These are phyloP conservation scores for Gallinago stenura DNA, from an alignment of 2,797 vertebrate genomes.

Conservation along the genomic window DNA sequence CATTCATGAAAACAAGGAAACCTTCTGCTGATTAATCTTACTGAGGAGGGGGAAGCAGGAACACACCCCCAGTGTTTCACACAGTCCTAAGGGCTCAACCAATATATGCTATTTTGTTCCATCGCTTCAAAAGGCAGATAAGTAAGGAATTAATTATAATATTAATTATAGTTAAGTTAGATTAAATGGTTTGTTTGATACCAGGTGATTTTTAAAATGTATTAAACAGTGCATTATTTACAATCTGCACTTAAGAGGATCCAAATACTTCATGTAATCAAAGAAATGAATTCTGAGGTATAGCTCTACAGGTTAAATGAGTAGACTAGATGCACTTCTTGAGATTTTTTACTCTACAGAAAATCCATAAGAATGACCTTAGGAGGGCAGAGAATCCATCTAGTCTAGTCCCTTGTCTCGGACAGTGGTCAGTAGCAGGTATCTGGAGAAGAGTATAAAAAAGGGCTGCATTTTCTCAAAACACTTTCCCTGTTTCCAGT, in stretches of 20 bases:
- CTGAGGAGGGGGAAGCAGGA: background rate
- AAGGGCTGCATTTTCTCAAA: background rate
- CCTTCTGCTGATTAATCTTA: background rate
- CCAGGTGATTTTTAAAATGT: background rate
- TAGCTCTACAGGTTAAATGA: background rate
- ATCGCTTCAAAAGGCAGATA: background rate
- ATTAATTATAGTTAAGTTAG: slow-evolving; percentile 26
- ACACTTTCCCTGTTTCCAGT: background rate
- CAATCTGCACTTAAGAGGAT: background rate
- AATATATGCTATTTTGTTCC: background rate
- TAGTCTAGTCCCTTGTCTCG: background rate
- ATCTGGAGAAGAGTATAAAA: background rate
- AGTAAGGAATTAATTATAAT: slow-evolving; percentile 33
- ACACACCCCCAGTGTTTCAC: background rate
- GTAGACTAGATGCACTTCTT: background rate
- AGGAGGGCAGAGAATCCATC: background rate
- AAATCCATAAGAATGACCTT: background rate
- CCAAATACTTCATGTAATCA: background rate
- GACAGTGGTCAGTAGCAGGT: background rate
- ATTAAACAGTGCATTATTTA: slow-evolving; percentile 26
- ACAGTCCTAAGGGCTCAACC: background rate
- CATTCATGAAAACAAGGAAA: background rate
- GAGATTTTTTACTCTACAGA: background rate
- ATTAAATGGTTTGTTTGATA: slow-evolving; percentile 27
- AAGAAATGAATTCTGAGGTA: background rate